Evolutionary conservation across 2,113 vertebrate genomes (phyloP), one percentile per base, ranked within the genome.

Genomic region (Penelope pileata): DNA sequence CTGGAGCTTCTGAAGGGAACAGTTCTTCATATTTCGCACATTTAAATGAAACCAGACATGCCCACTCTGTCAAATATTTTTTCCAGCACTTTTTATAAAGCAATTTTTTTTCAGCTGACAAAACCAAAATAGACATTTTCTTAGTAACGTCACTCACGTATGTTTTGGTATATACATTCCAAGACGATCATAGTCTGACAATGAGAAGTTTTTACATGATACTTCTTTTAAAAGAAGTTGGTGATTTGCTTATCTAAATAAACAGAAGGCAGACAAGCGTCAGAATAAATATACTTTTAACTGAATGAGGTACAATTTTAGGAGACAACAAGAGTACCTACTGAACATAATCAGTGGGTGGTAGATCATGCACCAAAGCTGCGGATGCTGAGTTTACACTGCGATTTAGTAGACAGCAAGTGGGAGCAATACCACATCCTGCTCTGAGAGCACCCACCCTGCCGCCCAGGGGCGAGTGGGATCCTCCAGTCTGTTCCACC

Each of bases 1-100:
- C 82, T 92, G 89, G 79, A 78, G 45, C 45, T 93, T 93, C 89
- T 96, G 76, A 94, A 88, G 42, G 47, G 89, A 90, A 42, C 14
- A 50, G 50, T 86, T 83, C 88, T 86, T 94, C 38, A 18, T 75
- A 60, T 63, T 88, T 12, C 16, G 70, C 79, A 95, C 64, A 79
- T 74, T 88, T 72, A 81, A 94, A 84, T 83, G 64, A 91, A 92
- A 94, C 67, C 84, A 89, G 60, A 76, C 88, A 53, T 84, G 85
- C 40, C 76, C 75, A 90, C 81, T 79, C 38, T 74, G 50, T 81
- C 42, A 80, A 82, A 58, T 32, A 8, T 0, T 24, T 90, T 84
- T 68, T 69, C 82, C 48, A 91, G 66, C 63, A 73, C 56, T 94
- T 67, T 47, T 67, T 47, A 92, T 85, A 84, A 27, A 83, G 50